Conservation (phyloP, 2,113 vertebrate genomes). For the Gopherus evgoodei region DNA sequence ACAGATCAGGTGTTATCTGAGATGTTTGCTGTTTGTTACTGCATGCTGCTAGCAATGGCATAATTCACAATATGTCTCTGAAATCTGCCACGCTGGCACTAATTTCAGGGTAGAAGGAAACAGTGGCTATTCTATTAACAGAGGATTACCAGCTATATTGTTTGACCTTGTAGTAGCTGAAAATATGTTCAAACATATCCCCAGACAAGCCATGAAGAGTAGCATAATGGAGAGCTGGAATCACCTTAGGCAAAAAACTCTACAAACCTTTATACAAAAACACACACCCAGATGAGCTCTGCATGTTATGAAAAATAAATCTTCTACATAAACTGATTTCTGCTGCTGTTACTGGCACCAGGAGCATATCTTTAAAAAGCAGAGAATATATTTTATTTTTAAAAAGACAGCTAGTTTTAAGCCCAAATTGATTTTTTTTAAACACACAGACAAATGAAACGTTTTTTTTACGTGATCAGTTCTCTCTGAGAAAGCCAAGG, state of each 20-base stretch:
- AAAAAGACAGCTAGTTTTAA: neutral
- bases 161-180: neutral
- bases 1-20: neutral
- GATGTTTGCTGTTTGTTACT: neutral
- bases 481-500: neutral
- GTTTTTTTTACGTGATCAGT: neutral
- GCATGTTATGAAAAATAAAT: neutral
- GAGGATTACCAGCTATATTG: neutral
- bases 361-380: neutral
- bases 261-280: neutral
- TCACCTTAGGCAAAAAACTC: rapidly evolving
- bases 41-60: neutral
- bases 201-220: constrained; percentile 21
- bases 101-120: neutral
- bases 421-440: neutral
- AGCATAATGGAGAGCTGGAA: neutral
- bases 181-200: rapidly evolving
- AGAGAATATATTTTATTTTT: neutral
- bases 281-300: neutral
- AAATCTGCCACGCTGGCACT: neutral
- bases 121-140: neutral
- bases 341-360: neutral
- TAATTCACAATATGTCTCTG: rapidly evolving
- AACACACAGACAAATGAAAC: neutral
- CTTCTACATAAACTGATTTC: neutral